phyloP scores from a whole-genome alignment of 2,797 vertebrate genomes.

The Gymnothorax javanicus region DNA sequence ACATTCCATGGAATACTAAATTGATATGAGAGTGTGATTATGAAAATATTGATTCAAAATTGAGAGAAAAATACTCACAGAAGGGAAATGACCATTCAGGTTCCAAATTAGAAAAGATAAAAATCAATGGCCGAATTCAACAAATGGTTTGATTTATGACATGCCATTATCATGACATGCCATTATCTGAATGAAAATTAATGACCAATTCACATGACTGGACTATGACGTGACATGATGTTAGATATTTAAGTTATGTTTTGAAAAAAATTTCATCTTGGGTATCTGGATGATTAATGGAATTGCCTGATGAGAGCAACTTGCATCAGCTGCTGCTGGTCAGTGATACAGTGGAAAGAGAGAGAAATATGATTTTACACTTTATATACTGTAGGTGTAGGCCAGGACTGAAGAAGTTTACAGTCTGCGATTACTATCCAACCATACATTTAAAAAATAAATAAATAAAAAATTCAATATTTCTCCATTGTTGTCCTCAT shows the following conservation, averaged over 20 bases:
- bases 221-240: neutral
- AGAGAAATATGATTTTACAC: neutral
- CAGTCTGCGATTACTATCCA: neutral
- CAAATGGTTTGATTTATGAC: neutral
- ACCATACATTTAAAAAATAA: neutral
- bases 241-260: neutral
- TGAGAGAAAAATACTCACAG: neutral
- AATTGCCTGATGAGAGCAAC: neutral
- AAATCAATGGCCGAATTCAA: conserved; percentile 11
- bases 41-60: neutral
- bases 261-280: neutral
- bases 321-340: neutral
- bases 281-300: neutral
- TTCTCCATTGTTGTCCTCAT: neutral
- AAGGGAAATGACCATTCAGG: neutral
- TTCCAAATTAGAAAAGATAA: neutral
- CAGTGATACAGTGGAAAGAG: neutral
- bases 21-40: neutral
- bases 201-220: neutral
- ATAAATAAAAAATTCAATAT: neutral
- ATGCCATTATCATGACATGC: neutral
- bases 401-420: neutral
- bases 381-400: neutral
- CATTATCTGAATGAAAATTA: neutral
- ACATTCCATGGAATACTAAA: neutral